phyloP scores from a whole-genome alignment of 2,888 invertebrate genomes.

The Penaeus monodon region DNA sequence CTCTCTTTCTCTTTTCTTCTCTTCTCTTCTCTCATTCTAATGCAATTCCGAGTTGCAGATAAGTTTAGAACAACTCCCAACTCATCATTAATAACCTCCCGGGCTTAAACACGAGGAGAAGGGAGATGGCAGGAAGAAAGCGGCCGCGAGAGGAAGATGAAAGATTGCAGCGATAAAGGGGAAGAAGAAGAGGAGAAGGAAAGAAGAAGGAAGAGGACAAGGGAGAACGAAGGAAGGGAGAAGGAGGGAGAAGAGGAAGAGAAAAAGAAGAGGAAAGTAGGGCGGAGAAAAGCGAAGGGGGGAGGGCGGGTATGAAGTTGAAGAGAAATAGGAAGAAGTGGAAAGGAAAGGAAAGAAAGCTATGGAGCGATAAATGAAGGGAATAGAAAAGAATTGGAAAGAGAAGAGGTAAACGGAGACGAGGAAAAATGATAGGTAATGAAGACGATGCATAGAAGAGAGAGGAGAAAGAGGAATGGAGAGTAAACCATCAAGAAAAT shows the following conservation, averaged over 20 bases:
- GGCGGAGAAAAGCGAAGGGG: neutral
- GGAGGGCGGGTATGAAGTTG: neutral
- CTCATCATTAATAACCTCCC: too few species aligned
- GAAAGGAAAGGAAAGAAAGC: neutral
- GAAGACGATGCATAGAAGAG: too few species aligned
- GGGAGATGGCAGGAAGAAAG: neutral
- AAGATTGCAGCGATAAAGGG: neutral
- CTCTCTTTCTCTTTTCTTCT: too few species aligned
- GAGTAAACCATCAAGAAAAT: too few species aligned
- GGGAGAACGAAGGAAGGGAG: neutral
- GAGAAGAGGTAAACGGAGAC: too few species aligned
- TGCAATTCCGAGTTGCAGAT: too few species aligned
- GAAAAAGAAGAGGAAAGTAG: neutral
- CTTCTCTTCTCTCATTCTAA: too few species aligned
- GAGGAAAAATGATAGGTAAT: neutral
- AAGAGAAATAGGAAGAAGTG: neutral
- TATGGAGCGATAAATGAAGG: neutral
- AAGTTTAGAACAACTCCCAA: too few species aligned
- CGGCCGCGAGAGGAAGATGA: neutral
- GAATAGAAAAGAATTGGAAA: neutral
- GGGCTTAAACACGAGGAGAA: neutral
- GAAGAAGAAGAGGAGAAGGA: neutral
- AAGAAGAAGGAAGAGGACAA: neutral
- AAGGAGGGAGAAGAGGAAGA: neutral
- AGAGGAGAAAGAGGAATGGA: too few species aligned